Evolutionary conservation across 2,113 vertebrate genomes (phyloP), one percentile per base, ranked within the genome.

Genomic region (Maccullochella peelii): DNA sequence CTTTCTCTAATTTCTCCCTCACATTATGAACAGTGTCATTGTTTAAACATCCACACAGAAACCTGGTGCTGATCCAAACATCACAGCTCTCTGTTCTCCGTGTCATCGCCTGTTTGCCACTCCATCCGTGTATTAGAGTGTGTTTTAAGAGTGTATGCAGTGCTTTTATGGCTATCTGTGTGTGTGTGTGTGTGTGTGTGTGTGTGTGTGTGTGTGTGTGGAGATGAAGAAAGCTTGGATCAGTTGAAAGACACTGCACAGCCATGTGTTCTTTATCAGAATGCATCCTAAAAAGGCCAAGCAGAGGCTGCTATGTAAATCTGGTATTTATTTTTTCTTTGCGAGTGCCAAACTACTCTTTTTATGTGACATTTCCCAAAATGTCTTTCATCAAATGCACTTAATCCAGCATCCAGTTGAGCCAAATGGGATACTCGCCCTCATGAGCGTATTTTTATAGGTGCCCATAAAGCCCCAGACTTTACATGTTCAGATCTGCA

Each of bases 251-350:
- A 78, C 70, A 27, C 38, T 80, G 6, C 18, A 66, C 65, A 83
- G 70, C 74, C 77, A 79, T 80, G 57, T 83, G 84, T 70, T 91
- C 63, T 68, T 86, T 83, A 70, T 91, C 81, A 83, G 47, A 38
- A 52, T 15, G 49, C 14, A 61, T 61, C 75, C 67, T 61, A 33
- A 80, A 79, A 86, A 87, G 77, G 83, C 55, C 50, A 54, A 69
- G 49, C 54, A 33, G 55, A 74, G 40, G 50, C 66, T 61, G 71
- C 58, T 38, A 12, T 70, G 12, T 71, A 75, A 42, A 33, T 47
- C 4, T 8, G 1, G 44, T 73, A 44, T 79, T 69, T 78, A 73
- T 81, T 14, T 82, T 73, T 42, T 36, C 14, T 21, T 40, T 40
- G 42, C 12, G 18, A 58, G 38, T 27, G 59, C 70, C 81, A 73